Evolutionary conservation across 2,113 vertebrate genomes (phyloP).

Genomic region (Mobula hypostoma): DNA sequence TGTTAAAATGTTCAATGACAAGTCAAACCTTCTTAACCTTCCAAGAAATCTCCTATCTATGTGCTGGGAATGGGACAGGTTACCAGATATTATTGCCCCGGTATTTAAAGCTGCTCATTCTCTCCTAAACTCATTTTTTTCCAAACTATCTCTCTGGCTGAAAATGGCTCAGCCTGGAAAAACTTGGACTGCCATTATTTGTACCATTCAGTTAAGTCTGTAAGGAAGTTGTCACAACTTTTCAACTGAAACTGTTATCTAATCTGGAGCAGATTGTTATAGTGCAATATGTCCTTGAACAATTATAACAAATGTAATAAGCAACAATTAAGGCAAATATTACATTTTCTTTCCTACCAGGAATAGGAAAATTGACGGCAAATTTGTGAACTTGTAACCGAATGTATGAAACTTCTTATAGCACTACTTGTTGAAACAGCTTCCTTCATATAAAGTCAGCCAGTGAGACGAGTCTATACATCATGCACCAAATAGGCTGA

Average conservation of each 20-base stretch:
- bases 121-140: no score
- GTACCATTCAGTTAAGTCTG: not conserved
- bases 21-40: no score
- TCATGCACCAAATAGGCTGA: conserved; percentile 13
- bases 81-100: no score
- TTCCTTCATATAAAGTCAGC: conserved; percentile 2
- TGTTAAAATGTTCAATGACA: no score
- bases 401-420: not conserved
- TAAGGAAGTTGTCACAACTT: not conserved
- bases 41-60: no score
- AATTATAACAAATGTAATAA: not conserved
- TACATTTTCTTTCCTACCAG: not conserved
- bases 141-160: not conserved
- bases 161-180: not conserved
- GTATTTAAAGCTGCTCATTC: no score
- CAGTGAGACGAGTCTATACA: not conserved
- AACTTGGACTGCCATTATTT: not conserved
- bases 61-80: no score
- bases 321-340: not conserved
- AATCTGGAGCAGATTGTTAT: not conserved
- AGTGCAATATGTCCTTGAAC: not conserved
- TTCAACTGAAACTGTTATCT: not conserved
- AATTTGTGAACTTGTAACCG: not conserved
- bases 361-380: not conserved
- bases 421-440: not conserved